Base-by-base conservation (phyloP, 2,113 vertebrate genomes). In the Lipophrys pholis region DNA sequence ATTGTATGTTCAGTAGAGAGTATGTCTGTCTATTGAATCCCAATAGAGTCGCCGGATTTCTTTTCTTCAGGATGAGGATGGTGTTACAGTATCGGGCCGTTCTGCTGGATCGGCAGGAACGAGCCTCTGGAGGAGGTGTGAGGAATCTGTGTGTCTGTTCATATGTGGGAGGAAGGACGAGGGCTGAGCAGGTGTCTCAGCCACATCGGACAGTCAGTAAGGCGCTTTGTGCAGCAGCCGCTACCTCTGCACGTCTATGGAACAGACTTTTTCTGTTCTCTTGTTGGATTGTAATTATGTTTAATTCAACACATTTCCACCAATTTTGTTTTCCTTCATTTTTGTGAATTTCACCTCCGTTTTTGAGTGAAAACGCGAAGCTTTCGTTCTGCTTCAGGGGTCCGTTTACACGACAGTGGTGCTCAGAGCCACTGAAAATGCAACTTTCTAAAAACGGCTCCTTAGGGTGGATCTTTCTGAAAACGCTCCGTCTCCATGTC, bases 41-140 rank as follows among this genome's bases (percentile, higher is more conserved):
- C 69, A 45, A 76, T 68, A 69, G 67, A 73, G 71, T 83, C 74
- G 80, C 17, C 64, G 65, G 73, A 62, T 75, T 69, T 46, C 70
- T 59, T 78, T 75, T 66, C 71, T 87, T 82, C 45, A n/a, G 15
- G 12, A 45, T 45, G 16, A 73, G 67, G 75, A 79, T 61, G 16
- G 11, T 11, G 49, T 50, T 15, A 77, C 41, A 45, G 67, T 63
- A 53, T 57, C 7, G 10, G 10, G 43, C n/a, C 52, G 10, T 87
- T 87, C 78, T 88, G 89, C 91, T 87, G 81, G 63, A 70, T 86
- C 72, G 12, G 76, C 84, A 73, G 65, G 69, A 89, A 74, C 30
- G 56, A 67, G 42, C 77, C 46, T 45, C 60, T 8, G 11, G 49
- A 11, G 48, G 56, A 36, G 12, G 42, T 60, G 51, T 62, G 48